Evolutionary conservation across 2,113 vertebrate genomes (phyloP), one percentile per base, ranked within the genome.

Genomic region (Colistium nudipinnis): DNA sequence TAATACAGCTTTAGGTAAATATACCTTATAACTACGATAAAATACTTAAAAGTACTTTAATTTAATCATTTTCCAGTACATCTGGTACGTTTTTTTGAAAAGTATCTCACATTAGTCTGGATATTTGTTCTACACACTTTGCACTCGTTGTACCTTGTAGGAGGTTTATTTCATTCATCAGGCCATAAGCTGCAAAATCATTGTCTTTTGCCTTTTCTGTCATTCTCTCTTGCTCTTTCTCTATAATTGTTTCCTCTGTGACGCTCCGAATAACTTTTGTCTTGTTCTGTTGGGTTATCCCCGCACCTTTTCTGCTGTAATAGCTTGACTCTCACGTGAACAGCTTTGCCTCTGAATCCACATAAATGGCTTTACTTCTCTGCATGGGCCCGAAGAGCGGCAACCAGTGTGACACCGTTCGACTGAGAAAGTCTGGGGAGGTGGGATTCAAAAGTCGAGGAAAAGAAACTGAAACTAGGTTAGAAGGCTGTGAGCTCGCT

Each of bases 381-480:
- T 30, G 25, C 48, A 41, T 41, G 38, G 25, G 17, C 39, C 17
- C 2, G 10, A 27, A 47, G 6, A 60, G 10, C 14, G 41, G 59
- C 28, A 66, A 44, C 24, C 4, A 9, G 25, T 4, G 7, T 43
- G 43, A 16, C 7, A 41, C 8, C 17, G 27, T 66, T 16, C 6
- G 19, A 56, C 27, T 44, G 1, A 20, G 39, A 25, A 0, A 1
- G 19, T 38, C 2, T 7, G 27, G 20, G 12, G 43, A 65, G 57
- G 73, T 14, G 4, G 24, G 41, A 20, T 30, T 7, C 48, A n/a
- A 55, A 55, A 62, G 56, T 47, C 27, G 9, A 48, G 43, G 27
- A 12, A n/a, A 54, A 54, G 59, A 24, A 17, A 25, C 36, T 31
- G 74, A 53, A 72, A 74, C 7, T 73, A 28, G 83, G 78, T 74